Conservation (phyloP, 1,140 invertebrate genomes). For the Drosophila sp. region DNA sequence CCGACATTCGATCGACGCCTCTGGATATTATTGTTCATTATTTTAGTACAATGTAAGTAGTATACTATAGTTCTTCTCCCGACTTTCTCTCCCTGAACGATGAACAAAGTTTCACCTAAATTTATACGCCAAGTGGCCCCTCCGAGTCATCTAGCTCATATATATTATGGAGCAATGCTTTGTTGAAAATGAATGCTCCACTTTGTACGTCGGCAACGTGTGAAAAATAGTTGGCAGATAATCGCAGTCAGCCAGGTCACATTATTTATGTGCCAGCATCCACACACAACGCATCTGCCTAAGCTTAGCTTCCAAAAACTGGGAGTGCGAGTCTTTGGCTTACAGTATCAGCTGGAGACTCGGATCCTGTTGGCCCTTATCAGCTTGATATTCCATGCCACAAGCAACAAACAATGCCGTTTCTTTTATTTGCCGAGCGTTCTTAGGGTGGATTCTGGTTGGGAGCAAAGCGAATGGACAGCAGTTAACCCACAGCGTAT, state of each 20-base stretch:
- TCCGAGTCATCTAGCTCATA: slow-evolving; percentile 65
- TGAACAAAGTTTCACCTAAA: slow-evolving; percentile 16
- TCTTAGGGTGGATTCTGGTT: slow-evolving; percentile 33
- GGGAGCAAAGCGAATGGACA: slow-evolving; percentile 2
- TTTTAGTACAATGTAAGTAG: slow-evolving; percentile 84
- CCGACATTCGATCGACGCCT: slow-evolving; percentile 84
- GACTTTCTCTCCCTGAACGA: not conserved
- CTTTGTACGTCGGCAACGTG: slow-evolving; percentile 77
- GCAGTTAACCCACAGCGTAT: slow-evolving; percentile 55
- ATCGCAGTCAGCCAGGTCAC: slow-evolving; percentile 81
- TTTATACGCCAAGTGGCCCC: slow-evolving; percentile 71
- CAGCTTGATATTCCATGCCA: slow-evolving; percentile 78
- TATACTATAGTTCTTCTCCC: not conserved
- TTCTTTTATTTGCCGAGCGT: slow-evolving; percentile 77
- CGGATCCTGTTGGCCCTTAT: slow-evolving; percentile 35
- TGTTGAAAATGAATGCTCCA: slow-evolving; percentile 55
- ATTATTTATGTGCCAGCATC: slow-evolving; percentile 75
- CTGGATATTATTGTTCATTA: slow-evolving; percentile 85
- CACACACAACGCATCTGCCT: slow-evolving; percentile 6
- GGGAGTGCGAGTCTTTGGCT: not conserved
- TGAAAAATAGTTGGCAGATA: slow-evolving; percentile 81
- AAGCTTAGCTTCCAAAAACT: not conserved
- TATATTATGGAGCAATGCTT: slow-evolving; percentile 36
- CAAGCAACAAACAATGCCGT: slow-evolving; percentile 80
- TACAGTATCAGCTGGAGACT: not conserved